These are phyloP conservation scores for Eilema sororculum DNA, from an alignment of 2,888 invertebrate species.

Conservation along the genomic window DNA sequence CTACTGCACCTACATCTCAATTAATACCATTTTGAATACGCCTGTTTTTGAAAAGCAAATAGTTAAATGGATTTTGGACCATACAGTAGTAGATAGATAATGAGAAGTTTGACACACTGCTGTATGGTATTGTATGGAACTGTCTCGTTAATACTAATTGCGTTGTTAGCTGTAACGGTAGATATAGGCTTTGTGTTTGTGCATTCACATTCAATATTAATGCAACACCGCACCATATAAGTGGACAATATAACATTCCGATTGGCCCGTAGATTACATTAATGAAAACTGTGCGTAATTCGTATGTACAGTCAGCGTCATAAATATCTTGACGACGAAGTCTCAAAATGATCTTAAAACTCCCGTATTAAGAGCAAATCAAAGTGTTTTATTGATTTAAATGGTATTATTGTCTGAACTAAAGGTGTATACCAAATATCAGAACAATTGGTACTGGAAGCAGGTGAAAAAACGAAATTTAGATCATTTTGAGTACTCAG, in stretches of 20 bases:
- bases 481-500: too few species aligned
- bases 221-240: constrained; percentile 27
- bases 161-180: constrained; percentile 34
- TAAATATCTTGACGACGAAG: too few species aligned
- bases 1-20: too few species aligned
- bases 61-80: neutral
- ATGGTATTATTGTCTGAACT: too few species aligned
- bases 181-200: constrained; percentile 27
- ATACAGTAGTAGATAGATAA: neutral
- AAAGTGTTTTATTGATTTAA: too few species aligned
- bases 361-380: too few species aligned
- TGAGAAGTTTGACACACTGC: constrained; percentile 17
- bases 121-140: constrained; percentile 19
- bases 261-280: constrained; percentile 37
- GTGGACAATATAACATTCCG: constrained; percentile 39
- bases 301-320: too few species aligned
- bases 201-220: constrained; percentile 43
- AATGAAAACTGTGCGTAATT: constrained; percentile 3
- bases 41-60: neutral
- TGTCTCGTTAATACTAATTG: constrained; percentile 46
- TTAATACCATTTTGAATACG: too few species aligned
- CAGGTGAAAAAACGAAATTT: too few species aligned
- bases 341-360: too few species aligned
- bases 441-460: too few species aligned
- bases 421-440: too few species aligned